phyloP scores from a whole-genome alignment of 1,140 invertebrate species.

The Drosophila ercepeae region DNA sequence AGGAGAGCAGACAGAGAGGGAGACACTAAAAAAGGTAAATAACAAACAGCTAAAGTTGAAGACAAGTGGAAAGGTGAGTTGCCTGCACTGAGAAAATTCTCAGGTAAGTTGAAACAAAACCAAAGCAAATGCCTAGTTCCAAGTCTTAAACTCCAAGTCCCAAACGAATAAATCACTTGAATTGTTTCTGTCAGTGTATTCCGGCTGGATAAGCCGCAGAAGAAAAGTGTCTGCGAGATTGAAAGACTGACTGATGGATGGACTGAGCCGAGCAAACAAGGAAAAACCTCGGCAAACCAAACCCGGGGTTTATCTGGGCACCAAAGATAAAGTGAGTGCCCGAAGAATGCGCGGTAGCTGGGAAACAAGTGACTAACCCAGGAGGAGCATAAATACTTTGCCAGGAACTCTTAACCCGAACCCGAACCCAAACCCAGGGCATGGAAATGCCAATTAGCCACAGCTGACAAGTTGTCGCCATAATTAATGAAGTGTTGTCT shows the following conservation, averaged over 20 bases:
- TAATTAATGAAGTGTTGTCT: constrained; percentile 41
- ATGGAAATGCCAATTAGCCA: constrained; percentile 33
- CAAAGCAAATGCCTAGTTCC: too few species aligned
- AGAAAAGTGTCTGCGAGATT: constrained; percentile 69
- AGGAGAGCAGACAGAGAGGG: neutral
- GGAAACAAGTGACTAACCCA: constrained; percentile 22
- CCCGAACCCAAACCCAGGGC: too few species aligned
- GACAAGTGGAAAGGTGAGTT: constrained; percentile 72
- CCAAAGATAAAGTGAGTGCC: constrained; percentile 37
- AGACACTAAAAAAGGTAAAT: constrained; percentile 53
- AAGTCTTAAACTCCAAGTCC: too few species aligned
- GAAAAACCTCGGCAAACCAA: constrained; percentile 51
- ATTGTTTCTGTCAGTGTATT: neutral
- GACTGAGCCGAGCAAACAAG: constrained; percentile 37
- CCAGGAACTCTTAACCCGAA: neutral
- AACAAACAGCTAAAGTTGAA: constrained; percentile 67
- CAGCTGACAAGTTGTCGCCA: constrained; percentile 39
- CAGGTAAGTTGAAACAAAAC: too few species aligned
- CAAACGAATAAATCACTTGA: too few species aligned
- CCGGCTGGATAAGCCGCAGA: constrained; percentile 40
- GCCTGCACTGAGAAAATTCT: neutral
- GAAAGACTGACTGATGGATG: constrained; percentile 64
- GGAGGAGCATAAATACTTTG: neutral
- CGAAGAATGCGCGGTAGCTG: constrained; percentile 54
- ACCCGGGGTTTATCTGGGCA: constrained; percentile 60